Conservation (phyloP, 2,797 vertebrate species). For the Phalloptychus januarius region DNA sequence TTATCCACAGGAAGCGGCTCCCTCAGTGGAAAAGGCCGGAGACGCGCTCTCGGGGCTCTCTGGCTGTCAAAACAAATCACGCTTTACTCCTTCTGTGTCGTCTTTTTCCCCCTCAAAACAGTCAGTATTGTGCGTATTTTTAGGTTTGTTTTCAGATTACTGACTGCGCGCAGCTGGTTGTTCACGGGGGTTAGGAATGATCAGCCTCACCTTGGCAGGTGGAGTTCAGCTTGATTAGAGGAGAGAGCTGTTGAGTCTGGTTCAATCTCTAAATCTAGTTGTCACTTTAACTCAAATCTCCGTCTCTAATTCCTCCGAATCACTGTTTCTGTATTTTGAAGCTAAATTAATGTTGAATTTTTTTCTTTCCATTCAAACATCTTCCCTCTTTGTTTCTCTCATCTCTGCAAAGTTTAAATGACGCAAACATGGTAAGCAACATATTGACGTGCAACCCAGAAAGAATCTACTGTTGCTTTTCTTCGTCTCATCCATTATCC, state of each 20-base stretch:
- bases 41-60: constrained; percentile 23
- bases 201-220: constrained; percentile 34
- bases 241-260: constrained; percentile 21
- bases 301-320: constrained; percentile 27
- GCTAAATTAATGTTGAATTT: neutral
- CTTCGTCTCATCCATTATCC: constrained; percentile 15
- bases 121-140: constrained; percentile 4
- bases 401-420: constrained; percentile 5
- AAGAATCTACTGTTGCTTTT: neutral
- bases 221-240: constrained; percentile 23
- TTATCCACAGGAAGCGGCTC: constrained; percentile 38
- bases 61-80: constrained; percentile 20
- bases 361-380: neutral
- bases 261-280: constrained; percentile 14
- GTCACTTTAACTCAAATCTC: constrained; percentile 13
- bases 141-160: constrained; percentile 21
- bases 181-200: constrained; percentile 31
- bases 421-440: neutral
- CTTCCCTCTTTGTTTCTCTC: neutral
- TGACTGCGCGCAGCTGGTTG: constrained; percentile 37
- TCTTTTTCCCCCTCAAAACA: constrained; percentile 4
- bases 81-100: constrained; percentile 2
- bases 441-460: constrained; percentile 13
- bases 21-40: neutral
- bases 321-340: constrained; percentile 29